Evolutionary conservation across 2,113 vertebrate species (phyloP).

Genomic region (Oryctolagus cuniculus): mOryCun1.1 NC_091447.1:17790501-17791000

Average conservation of each 20-base stretch:
- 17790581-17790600: not conserved
- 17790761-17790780: not conserved
- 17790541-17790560: not conserved
- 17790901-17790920: not conserved
- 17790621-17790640: not conserved
- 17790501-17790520: not conserved
- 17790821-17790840: not conserved
- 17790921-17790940: not conserved
- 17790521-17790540: not conserved
- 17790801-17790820: not conserved
- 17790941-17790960: not conserved
- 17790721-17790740: not conserved
- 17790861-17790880: not conserved
- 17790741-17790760: not conserved
- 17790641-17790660: not conserved
- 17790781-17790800: not conserved
- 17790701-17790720: not conserved
- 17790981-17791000: not conserved
- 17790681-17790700: not conserved
- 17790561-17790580: not conserved
- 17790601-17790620: not conserved
- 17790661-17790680: not conserved
- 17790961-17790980: not conserved
- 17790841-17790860: not conserved
- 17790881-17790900: not conserved